phyloP scores from a whole-genome alignment of 2,797 vertebrate genomes.

The Natrix natrix region DNA sequence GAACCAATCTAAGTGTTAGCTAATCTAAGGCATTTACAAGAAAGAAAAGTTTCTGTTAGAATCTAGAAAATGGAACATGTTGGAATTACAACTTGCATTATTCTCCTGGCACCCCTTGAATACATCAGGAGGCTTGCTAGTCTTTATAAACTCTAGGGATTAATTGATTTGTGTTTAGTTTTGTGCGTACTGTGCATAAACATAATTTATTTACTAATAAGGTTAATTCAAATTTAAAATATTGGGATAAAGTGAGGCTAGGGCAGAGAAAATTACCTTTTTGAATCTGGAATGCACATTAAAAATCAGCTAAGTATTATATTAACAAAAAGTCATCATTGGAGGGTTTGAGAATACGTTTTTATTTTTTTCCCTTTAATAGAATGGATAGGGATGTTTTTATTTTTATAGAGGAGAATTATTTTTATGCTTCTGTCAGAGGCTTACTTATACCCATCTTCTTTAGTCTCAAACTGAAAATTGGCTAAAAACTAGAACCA shows the following conservation, averaged over 20 bases:
- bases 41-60: neutral
- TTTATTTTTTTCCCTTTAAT: neutral
- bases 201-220: neutral
- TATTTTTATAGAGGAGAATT: no score
- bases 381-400: neutral
- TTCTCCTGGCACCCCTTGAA: neutral
- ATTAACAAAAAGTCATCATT: neutral
- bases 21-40: conserved; percentile 7
- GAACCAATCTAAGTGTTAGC: neutral
- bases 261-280: conserved; percentile 9
- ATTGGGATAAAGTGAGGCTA: conserved; percentile 6
- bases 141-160: neutral
- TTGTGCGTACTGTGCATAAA: conserved; percentile 28
- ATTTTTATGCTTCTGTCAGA: neutral
- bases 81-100: neutral
- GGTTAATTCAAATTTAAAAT: neutral
- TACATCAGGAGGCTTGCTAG: neutral
- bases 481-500: neutral
- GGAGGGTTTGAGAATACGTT: neutral
- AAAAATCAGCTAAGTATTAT: neutral
- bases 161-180: neutral
- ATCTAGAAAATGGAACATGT: neutral
- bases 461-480: neutral
- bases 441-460: neutral
- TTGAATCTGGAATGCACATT: neutral